These are phyloP conservation scores for Cyclophora punctaria DNA, from an alignment of 2,888 invertebrate species.

Conservation along the genomic window DNA sequence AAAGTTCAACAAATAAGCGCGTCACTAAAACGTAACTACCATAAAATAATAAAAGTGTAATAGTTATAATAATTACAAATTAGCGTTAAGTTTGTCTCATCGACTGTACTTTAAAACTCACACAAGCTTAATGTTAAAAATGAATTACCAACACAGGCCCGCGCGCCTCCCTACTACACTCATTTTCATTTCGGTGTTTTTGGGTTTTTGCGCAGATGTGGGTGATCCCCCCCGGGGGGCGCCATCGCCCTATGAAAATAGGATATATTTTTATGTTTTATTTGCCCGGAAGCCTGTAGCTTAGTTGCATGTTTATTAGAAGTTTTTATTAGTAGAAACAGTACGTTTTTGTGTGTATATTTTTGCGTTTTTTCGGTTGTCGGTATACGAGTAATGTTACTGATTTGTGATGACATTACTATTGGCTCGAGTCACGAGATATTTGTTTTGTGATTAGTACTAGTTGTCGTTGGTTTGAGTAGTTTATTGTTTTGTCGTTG, in stretches of 20 bases:
- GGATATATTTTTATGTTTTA: conserved; percentile 77
- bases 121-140: conserved; percentile 74
- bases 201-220: conserved; percentile 74
- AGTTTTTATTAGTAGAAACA: conserved; percentile 73
- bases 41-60: not conserved
- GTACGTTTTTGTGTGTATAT: conserved; percentile 34
- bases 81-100: conserved; percentile 15
- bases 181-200: conserved; percentile 77
- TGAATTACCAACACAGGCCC: conserved; percentile 72
- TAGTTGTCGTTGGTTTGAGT: conserved; percentile 22
- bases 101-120: conserved; percentile 73
- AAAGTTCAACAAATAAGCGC: too few relatives aligned
- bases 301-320: conserved; percentile 76
- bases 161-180: conserved; percentile 61
- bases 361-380: conserved; percentile 39
- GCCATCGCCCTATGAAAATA: conserved; percentile 73
- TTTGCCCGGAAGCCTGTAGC: conserved; percentile 73
- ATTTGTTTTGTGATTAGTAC: conserved; percentile 36
- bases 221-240: conserved; percentile 23
- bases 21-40: too few relatives aligned
- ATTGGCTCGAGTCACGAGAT: conserved; percentile 56
- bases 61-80: conserved; percentile 18
- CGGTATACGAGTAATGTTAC: conserved; percentile 12
- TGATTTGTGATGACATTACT: conserved; percentile 57
- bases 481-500: conserved; percentile 19